A percentile compares a stretch with the other conserved stretches of the same genome.
These are phyloP conservation scores for Hippocampus comes DNA, from an alignment of 2,113 vertebrate species.

Conservation along the genomic window DNA sequence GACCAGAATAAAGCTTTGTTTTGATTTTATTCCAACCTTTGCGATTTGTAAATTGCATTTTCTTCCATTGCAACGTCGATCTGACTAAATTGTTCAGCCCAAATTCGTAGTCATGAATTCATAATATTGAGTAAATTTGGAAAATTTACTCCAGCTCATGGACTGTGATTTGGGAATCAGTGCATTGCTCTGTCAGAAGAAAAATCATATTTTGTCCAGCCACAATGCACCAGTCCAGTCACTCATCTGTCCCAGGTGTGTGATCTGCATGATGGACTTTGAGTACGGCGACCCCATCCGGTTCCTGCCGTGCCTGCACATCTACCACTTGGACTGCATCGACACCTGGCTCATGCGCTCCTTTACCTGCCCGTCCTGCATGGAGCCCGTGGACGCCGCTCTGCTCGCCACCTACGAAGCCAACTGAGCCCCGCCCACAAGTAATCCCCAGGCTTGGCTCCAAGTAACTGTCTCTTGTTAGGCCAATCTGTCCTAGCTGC, in stretches of 20 bases:
- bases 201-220: too few relatives aligned
- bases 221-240: background rate
- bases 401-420: constrained; percentile 94
- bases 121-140: too few relatives aligned
- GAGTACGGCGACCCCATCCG: constrained; percentile 94
- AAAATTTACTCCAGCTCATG: too few relatives aligned
- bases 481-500: constrained; percentile 31
- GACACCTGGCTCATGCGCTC: constrained; percentile 98
- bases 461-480: constrained; percentile 42
- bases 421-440: constrained; percentile 75
- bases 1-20: too few relatives aligned
- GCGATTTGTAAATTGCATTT: too few relatives aligned
- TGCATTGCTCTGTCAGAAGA: too few relatives aligned
- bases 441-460: constrained; percentile 22
- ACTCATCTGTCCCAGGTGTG: constrained; percentile 78
- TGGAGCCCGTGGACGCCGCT: constrained; percentile 97
- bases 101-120: too few relatives aligned
- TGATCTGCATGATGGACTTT: constrained; percentile 99
- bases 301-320: constrained; percentile 98
- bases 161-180: too few relatives aligned
- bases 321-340: constrained; percentile 97
- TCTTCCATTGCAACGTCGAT: too few relatives aligned
- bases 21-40: too few relatives aligned
- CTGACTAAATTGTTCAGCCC: too few relatives aligned
- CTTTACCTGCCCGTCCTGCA: constrained; percentile 98